Base-by-base conservation (phyloP, 92 coral and sea anemone genomes). In the Metridium senile region DNA sequence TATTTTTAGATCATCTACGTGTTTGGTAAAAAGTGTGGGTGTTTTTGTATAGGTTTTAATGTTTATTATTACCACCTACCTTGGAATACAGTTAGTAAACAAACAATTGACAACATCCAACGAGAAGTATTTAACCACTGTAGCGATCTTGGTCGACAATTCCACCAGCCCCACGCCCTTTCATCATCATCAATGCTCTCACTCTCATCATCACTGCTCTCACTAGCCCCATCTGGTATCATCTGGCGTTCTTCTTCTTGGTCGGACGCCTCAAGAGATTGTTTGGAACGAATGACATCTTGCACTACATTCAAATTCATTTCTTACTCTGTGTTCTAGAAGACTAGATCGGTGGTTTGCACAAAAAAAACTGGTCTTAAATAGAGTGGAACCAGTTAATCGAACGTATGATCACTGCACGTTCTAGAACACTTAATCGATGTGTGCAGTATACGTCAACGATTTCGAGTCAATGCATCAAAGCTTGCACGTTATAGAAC, bases 101-200 rank as follows among this genome's bases (percentile, higher is more conserved):
- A 75, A 11, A 75, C 27, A 13, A 63, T 26, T 22, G 18, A 3
- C 62, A 75, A 34, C 62, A 75, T 25, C 72, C 72, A 75, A 10
- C 63, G 45, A 7, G 81, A 66, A 18, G 62, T 62, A 56, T 75
- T 75, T 7, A 75, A 62, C 81, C 81, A 75, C 26, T 75, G 81
- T 7, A 75, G 72, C 3, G 71, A 75, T 21, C 29, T 27, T 51
- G 81, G 81, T 16, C 72, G 33, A 11, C 61, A 72, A 0, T 70
- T 35, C 9, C 76, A 70, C 90, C 93, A 89, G 9, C 93, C 93
- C 81, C 80, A 81, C 31, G 33, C 26, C 56, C 29, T 27, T 32
- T 59, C 70, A 8, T 62, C 70, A 8, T 62, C 70, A 11, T 43
- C 49, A 27, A 54, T 13, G 45, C 74, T n/a, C 1, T 34, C 68